Evolutionary conservation across 2,113 vertebrate genomes (phyloP).

Genomic region (Melozone crissalis): DNA sequence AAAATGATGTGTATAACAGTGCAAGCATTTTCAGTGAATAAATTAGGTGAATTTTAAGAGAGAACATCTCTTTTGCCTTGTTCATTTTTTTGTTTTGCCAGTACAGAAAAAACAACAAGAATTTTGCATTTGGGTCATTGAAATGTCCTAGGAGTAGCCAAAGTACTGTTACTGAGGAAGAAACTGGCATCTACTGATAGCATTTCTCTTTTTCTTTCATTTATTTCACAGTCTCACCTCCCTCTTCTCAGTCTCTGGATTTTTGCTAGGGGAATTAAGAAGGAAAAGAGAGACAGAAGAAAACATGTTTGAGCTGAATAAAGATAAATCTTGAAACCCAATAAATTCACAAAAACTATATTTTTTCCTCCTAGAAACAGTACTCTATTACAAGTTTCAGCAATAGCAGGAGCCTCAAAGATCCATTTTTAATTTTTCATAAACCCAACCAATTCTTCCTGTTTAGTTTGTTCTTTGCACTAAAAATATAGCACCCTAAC

Average conservation of each 20-base stretch:
- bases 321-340: background rate
- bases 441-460: background rate
- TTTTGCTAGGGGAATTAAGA: background rate
- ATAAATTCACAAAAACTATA: background rate
- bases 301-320: background rate
- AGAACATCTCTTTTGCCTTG: background rate
- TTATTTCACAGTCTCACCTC: background rate
- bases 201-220: background rate
- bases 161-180: background rate
- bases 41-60: background rate
- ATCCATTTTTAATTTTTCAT: background rate
- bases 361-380: background rate
- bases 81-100: background rate
- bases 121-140: background rate
- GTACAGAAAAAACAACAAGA: background rate
- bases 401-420: background rate
- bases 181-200: background rate
- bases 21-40: background rate
- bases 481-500: background rate
- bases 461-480: background rate
- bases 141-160: background rate
- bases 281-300: background rate
- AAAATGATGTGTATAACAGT: background rate
- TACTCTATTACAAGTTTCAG: background rate
- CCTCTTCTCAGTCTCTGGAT: background rate